Base-by-base conservation (phyloP, 2,797 vertebrate genomes). In the Hephaestus fuliginosus region DNA sequence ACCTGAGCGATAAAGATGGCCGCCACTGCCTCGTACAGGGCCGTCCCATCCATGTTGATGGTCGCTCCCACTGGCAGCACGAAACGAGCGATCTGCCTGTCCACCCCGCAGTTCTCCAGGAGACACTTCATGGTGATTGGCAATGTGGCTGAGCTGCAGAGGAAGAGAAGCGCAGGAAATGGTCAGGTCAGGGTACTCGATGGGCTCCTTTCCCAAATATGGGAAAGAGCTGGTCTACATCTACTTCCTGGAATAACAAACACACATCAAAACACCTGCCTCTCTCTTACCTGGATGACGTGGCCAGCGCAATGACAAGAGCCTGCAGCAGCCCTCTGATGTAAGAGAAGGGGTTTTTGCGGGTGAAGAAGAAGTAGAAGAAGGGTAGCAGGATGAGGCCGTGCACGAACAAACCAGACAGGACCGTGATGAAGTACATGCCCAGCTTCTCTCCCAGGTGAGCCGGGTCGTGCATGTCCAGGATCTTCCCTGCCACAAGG, bases 121-220 rank as follows among this genome's bases (percentile, higher is more conserved):
- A 97, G 96, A 94, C 97, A 97, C 92, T 97, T 97, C 85, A 97
- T 96, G 75, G 97, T 97, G 90, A 97, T 97, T n/a, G 97, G 97
- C 82, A 97, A 68, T 1, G 97, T 97, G 69, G 97, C 96, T 0
- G 97, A 97, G 88, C 97, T 97, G 89, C 28, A 76, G 51, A 49
- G 33, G 58, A 17, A 48, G 17, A 79, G 12, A 9, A 57, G 4
- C 7, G 36, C 39, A 83, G 14, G 15, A 65, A 4, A 48, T 13
- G 36, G 14, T 51, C 18, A 22, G 39, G 17, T 49, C 39, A 46
- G 41, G 8, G 4, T 43, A 4, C 14, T 15, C 43, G 48, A 4
- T 33, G 0, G 9, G 11, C 22, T 36, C 28, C 14, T 18, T 6
- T 61, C 25, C 11, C 14, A 56, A 41, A 70, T 3, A 61, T 61